Evolutionary conservation across 1,140 invertebrate genomes (phyloP).

Genomic region (Drosophila funebris): DNA sequence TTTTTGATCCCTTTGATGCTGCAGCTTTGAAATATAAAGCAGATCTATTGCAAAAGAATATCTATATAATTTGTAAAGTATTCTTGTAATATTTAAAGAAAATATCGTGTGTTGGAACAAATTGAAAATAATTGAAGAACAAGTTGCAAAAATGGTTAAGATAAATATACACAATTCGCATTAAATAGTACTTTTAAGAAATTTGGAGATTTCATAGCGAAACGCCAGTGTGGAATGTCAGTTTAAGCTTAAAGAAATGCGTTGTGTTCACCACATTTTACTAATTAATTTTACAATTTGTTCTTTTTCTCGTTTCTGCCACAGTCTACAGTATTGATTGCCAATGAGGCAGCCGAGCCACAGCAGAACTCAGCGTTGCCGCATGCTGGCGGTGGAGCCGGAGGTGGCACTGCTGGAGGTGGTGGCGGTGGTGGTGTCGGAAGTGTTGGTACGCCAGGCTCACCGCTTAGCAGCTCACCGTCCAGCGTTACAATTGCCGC

Average conservation of each 20-base stretch:
- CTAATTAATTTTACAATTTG: slow-evolving; percentile 32
- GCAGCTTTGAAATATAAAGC: not conserved
- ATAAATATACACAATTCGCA: not conserved
- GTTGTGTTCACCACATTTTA: slow-evolving; percentile 2
- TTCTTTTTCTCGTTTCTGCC: slow-evolving; percentile 19
- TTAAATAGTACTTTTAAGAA: not conserved
- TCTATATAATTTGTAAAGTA: too few species aligned
- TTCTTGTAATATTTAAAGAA: too few species aligned
- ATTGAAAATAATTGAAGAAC: not conserved
- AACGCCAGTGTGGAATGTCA: not conserved
- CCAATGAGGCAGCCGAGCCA: slow-evolving; percentile 71
- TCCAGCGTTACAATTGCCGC: slow-evolving; percentile 75
- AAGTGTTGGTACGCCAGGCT: slow-evolving; percentile 47
- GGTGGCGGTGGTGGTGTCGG: slow-evolving; percentile 41
- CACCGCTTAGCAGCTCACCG: slow-evolving; percentile 71
- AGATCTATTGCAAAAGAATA: too few species aligned
- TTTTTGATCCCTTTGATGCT: not conserved
- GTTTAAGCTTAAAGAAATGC: slow-evolving; percentile 13
- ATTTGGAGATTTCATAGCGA: not conserved
- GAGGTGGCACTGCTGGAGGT: slow-evolving; percentile 38
- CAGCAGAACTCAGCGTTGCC: slow-evolving; percentile 70
- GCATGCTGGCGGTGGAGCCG: slow-evolving; percentile 57
- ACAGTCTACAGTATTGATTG: slow-evolving; percentile 83
- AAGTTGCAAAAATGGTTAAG: too few species aligned
- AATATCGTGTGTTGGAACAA: too few species aligned